Evolutionary conservation across 1,140 invertebrate genomes (phyloP), one percentile per base, ranked within the genome.

Genomic region (Limonius californicus): DNA sequence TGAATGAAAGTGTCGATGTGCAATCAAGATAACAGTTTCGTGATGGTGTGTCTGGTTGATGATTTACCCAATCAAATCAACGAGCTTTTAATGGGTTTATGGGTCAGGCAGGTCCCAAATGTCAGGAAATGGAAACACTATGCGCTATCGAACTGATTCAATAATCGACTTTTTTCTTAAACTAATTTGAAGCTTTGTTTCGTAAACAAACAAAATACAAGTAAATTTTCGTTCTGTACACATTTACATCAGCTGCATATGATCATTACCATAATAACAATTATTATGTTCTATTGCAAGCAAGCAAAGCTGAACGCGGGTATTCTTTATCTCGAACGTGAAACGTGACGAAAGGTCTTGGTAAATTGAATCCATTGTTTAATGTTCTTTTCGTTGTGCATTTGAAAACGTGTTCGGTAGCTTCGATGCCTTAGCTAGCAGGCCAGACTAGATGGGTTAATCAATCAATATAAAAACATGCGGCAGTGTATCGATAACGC

Each of bases 401-500:
- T 39, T 39, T 2, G 35, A 39, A 39, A 39, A 39, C 35, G 35
- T 39, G 35, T 39, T 39, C 35, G 35, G 35, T 39, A 39, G 35
- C 35, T 39, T 39, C 3, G 35, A 12, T 39, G n/a, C 35, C n/a
- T 39, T 14, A 39, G 8, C 11, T 2, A 39, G 2, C 35, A 14
- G 11, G 2, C 35, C n/a, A 39, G 35, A 39, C n/a, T 14, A 39
- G 35, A 39, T 39, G 35, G 45, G 45, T 50, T 18, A 50, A 50
- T 50, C 45, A 21, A 50, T 50, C 45, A 50, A 18, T 18, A 50
- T 18, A 7, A 50, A 50, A 50, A 50, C 20, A 50, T 50, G 45
- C 16, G 45, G 45, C 20, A 18, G 2, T 21, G 9, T 50, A 50
- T 50, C 45, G 45, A 50, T 50, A 50, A 19, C 35, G 16, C 20